Percentiles rank a stretch among this genome's conserved stretches.
These are phyloP conservation scores for Margaritifera margaritifera DNA, from an alignment of 2,888 invertebrate genomes.

Conservation along the genomic window DNA sequence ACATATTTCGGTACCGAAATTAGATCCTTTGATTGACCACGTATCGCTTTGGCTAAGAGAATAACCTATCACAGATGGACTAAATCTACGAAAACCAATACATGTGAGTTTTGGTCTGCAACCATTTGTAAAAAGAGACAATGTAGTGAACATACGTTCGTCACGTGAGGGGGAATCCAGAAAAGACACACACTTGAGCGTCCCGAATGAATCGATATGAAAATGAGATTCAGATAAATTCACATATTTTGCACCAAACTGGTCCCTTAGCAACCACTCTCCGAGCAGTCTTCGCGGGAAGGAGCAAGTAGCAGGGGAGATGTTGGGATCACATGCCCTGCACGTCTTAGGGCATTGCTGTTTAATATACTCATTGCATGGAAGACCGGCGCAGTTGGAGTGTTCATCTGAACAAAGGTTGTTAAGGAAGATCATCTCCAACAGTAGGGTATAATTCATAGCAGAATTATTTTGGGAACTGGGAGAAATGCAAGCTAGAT, in stretches of 20 bases:
- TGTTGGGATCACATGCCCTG: constrained; percentile 44
- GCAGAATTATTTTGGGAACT: constrained; percentile 4
- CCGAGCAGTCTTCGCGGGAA: constrained; percentile 50
- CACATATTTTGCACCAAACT: constrained; percentile 18
- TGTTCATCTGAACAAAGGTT: constrained; percentile 64
- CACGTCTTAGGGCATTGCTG: constrained; percentile 61
- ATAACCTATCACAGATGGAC: constrained; percentile 47
- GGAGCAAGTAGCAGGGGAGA: constrained; percentile 44
- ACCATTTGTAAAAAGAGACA: constrained; percentile 56
- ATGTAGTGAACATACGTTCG: constrained; percentile 47
- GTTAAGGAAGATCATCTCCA: constrained; percentile 40
- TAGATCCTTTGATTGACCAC: constrained; percentile 46
- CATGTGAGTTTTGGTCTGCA: constrained; percentile 63
- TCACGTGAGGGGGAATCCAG: constrained; percentile 40
- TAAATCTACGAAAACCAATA: constrained; percentile 44
- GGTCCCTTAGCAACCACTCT: constrained; percentile 44
- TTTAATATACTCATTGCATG: constrained; percentile 45
- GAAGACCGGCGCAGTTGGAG: constrained; percentile 44
- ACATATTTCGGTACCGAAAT: constrained; percentile 42
- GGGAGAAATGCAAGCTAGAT: constrained; percentile 39
- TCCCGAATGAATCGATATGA: constrained; percentile 44
- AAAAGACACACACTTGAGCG: constrained; percentile 50
- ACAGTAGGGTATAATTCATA: constrained; percentile 36
- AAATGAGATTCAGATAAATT: constrained; percentile 42
- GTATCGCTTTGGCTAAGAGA: constrained; percentile 50